Conservation (phyloP, 1,140 invertebrate genomes). For the Drosophila albomicans region DNA sequence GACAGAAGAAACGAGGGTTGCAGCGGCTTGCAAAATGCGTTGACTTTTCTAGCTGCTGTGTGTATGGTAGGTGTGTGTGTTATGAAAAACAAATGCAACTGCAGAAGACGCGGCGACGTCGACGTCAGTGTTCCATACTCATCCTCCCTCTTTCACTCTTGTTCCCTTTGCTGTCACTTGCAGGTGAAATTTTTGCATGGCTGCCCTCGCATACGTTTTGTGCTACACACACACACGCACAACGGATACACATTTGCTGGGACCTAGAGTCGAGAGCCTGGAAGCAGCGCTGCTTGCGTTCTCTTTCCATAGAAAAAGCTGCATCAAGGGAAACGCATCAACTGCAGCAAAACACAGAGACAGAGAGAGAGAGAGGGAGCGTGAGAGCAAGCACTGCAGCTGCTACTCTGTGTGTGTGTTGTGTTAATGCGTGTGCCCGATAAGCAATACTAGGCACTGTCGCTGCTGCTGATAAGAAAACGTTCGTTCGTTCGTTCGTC, state of each 20-base stretch:
- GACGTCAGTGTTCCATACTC: neutral
- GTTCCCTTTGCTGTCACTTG: neutral
- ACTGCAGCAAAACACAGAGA: neutral
- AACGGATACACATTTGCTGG: slow-evolving; percentile 24
- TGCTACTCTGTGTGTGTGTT: neutral
- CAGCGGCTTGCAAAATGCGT: slow-evolving; percentile 55
- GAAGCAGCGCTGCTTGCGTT: neutral
- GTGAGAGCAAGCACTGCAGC: neutral
- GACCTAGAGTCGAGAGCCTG: slow-evolving; percentile 21
- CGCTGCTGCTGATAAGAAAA: slow-evolving; percentile 18
- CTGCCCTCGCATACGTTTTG: slow-evolving; percentile 17
- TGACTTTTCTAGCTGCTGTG: slow-evolving; percentile 19
- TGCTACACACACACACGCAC: neutral
- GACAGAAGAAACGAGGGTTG: slow-evolving; percentile 60
- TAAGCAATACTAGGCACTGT: slow-evolving; percentile 6
- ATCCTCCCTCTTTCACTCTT: neutral
- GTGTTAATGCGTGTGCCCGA: slow-evolving; percentile 1
- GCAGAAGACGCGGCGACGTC: slow-evolving; percentile 5
- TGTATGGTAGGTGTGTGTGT: slow-evolving; percentile 11
- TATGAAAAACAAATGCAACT: slow-evolving; percentile 20
- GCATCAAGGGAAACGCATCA: slow-evolving; percentile 17
- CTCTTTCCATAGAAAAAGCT: slow-evolving; percentile 5
- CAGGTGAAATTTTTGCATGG: slow-evolving; percentile 9
- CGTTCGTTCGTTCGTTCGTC: neutral
- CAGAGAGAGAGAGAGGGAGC: too few species aligned